Evolutionary conservation across 2,113 vertebrate species (phyloP).

Genomic region (human (Homo sapiens)): GRCh38 chr7:74869501-74870000

Average conservation of each 20-base stretch:
- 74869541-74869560: not conserved
- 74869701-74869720: not conserved
- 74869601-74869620: not conserved
- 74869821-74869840: not conserved
- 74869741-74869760: too few relatives aligned
- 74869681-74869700: not conserved
- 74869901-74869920: not conserved
- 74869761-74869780: too few relatives aligned
- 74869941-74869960: too few relatives aligned
- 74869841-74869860: not conserved
- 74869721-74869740: too few relatives aligned
- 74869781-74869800: not conserved
- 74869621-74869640: not conserved
- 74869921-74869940: not conserved
- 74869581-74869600: not conserved
- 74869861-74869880: not conserved
- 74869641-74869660: not conserved
- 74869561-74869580: not conserved
- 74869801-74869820: not conserved
- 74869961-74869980: too few relatives aligned
- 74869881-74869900: not conserved
- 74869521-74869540: not conserved
- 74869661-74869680: not conserved
- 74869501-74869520: not conserved
- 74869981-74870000: too few relatives aligned